phyloP scores from a whole-genome alignment of 2,888 invertebrate species.

The Cheilosia soror region DNA sequence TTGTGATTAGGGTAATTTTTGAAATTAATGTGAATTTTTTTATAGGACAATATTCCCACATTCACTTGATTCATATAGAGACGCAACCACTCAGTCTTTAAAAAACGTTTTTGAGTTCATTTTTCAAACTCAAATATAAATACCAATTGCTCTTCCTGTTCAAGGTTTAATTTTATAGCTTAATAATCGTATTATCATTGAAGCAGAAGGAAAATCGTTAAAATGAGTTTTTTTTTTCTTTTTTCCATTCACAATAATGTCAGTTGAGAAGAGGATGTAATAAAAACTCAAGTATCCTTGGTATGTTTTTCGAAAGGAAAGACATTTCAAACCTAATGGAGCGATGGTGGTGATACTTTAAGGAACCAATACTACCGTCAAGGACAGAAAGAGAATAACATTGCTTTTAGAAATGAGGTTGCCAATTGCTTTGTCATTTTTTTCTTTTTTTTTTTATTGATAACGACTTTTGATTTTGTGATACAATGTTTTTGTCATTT shows the following conservation, averaged over 20 bases:
- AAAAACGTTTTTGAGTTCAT: background rate
- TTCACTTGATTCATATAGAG: too few species aligned
- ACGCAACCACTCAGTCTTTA: background rate
- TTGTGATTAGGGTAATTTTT: too few species aligned
- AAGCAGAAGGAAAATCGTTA: background rate
- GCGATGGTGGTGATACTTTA: background rate
- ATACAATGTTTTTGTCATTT: background rate
- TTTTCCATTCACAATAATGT: background rate
- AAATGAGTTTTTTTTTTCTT: background rate
- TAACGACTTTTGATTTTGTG: background rate
- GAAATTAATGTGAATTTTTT: too few species aligned
- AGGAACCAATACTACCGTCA: background rate
- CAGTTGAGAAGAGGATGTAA: constrained; percentile 1
- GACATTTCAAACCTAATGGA: constrained; percentile 1
- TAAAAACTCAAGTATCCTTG: constrained; percentile 1
- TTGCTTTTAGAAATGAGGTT: background rate
- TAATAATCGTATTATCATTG: background rate
- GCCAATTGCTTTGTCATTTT: background rate
- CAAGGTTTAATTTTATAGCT: background rate
- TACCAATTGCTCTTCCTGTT: background rate
- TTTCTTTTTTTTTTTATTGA: background rate
- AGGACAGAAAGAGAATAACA: background rate
- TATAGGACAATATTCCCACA: too few species aligned
- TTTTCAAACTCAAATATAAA: background rate
- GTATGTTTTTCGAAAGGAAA: background rate